Evolutionary conservation across 1,140 invertebrate species (phyloP), one percentile per base, ranked within the genome.

Genomic region (Drosophila tsacasi): DNA sequence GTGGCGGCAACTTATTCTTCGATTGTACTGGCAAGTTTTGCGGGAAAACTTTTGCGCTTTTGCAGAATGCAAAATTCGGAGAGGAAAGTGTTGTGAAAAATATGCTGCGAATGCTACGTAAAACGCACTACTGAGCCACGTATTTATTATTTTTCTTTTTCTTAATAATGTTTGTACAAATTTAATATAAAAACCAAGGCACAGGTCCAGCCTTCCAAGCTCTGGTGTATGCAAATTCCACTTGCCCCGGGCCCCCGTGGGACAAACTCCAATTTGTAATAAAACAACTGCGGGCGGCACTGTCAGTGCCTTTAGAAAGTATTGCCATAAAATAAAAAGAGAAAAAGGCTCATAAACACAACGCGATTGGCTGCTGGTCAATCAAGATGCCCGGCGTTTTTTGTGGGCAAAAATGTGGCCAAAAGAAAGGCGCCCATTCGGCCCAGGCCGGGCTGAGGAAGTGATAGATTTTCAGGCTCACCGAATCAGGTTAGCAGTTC

Each of bases 211-310:
- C 5, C 17, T 27, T 9, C 6, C 37, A 19, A n/a, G 15, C 42
- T 21, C 13, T 59, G 30, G 21, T 21, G 3, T 23, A 63, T 40
- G 69, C 40, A 57, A 75, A 62, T 49, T 35, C 13, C 23, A 27
- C 32, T 25, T 40, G 37, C 63, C 35, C 42, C 50, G 19, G 59
- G 66, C 68, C 57, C 63, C 60, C 66, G 79, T 76, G 57, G 76
- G 69, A 86, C 69, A 75, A 79, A 76, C 81, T 76, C 66, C 60
- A 86, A 86, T 82, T 86, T 86, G 83, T 86, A 82, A 86, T 82
- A 85, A 85, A 85, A 81, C 78, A 85, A 79, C 65, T 78, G 62
- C 65, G 58, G 77, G 58, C 57, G 77, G 58, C 57, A 37, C 69
- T 50, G 83, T 30, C 39, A 19, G 12, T 23, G 23, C 58, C 65